phyloP scores from a whole-genome alignment of 2,888 invertebrate genomes.

The Orthonevra nobilis region DNA sequence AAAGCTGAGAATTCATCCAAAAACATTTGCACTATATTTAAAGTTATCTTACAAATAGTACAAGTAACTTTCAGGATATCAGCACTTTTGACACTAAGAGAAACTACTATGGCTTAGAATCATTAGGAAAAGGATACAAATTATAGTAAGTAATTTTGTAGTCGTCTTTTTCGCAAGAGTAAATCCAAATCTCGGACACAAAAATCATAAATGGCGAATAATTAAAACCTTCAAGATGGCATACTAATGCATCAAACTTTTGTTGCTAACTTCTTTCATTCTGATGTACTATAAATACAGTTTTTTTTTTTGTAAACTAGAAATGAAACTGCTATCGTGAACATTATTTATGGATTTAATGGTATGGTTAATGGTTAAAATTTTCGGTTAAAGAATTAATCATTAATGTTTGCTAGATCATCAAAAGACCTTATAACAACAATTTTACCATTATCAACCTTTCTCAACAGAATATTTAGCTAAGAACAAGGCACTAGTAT shows the following conservation, averaged over 20 bases:
- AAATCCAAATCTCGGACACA: slow-evolving; percentile 7
- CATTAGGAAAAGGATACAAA: background rate
- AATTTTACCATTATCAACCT: slow-evolving; percentile 3
- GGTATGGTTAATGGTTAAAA: no score
- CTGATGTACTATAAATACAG: background rate
- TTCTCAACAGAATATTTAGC: slow-evolving; percentile 6
- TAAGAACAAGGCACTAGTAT: background rate
- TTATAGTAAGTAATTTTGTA: background rate
- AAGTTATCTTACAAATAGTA: no score
- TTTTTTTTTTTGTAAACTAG: no score
- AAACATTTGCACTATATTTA: no score
- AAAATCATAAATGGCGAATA: background rate
- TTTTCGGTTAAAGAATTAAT: background rate
- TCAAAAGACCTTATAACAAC: slow-evolving; percentile 17
- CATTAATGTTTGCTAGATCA: background rate
- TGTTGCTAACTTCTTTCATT: slow-evolving; percentile 4
- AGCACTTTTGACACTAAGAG: no score
- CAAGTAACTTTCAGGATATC: no score
- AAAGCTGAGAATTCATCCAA: no score
- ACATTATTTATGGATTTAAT: no score
- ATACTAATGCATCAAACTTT: slow-evolving; percentile 3
- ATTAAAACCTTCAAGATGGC: background rate
- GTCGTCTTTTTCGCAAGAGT: slow-evolving; percentile 5
- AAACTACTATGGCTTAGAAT: background rate
- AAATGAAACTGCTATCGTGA: no score